Evolutionary conservation across 2,888 invertebrate genomes (phyloP).

Genomic region (Zootermopsis nevadensis): DNA sequence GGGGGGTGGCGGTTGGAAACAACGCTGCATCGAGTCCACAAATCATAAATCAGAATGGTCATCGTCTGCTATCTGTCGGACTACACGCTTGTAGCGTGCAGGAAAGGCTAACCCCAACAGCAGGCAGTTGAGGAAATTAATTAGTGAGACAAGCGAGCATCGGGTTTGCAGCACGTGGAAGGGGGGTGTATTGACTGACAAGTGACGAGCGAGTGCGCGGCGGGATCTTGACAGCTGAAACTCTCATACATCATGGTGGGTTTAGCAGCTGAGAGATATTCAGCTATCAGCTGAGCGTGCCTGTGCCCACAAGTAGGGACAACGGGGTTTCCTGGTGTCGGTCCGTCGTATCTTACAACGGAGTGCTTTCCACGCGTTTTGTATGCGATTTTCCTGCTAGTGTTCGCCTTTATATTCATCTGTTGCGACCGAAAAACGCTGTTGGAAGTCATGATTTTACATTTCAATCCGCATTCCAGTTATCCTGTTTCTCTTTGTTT

Average conservation of each 20-base stretch:
- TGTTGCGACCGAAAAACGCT: too few species aligned
- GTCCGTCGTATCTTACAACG: background rate
- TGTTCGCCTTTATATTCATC: too few species aligned
- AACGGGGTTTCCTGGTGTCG: too few species aligned
- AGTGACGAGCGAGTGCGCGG: constrained; percentile 49
- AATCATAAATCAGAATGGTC: constrained; percentile 46
- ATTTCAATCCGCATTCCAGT: too few species aligned
- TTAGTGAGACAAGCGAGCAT: constrained; percentile 47
- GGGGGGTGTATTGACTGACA: constrained; percentile 49
- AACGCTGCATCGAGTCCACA: constrained; percentile 29
- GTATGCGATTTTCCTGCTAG: too few species aligned
- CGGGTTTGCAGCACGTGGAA: constrained; percentile 12
- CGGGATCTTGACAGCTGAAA: constrained; percentile 50
- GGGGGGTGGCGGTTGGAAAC: constrained; percentile 6
- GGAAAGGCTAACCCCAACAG: constrained; percentile 35
- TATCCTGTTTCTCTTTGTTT: too few species aligned
- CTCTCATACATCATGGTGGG: constrained; percentile 51
- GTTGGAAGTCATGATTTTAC: too few species aligned
- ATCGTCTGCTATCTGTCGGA: constrained; percentile 45
- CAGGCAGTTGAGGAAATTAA: constrained; percentile 49
- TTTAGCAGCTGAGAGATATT: background rate
- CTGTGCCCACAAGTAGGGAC: background rate
- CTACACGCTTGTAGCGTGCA: constrained; percentile 29
- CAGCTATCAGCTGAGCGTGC: background rate
- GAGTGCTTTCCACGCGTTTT: too few species aligned